Conservation (phyloP, 2,113 vertebrate genomes). For the Oryctolagus cuniculus region mOryCun1.1 NC_091433.1:179055501-179056000, state of each 20-base stretch:
- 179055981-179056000: neutral
- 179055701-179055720: neutral
- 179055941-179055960: neutral
- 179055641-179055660: neutral
- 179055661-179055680: slow-evolving; percentile 7
- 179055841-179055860: slow-evolving; percentile 37
- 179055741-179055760: neutral
- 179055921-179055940: neutral
- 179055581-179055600: neutral
- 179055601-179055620: neutral
- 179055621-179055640: neutral
- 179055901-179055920: neutral
- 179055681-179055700: neutral
- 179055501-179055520: neutral
- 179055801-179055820: neutral
- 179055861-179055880: neutral
- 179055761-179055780: neutral
- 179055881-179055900: neutral
- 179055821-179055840: neutral
- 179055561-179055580: neutral
- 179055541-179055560: neutral
- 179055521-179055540: neutral
- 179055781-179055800: neutral
- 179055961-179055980: neutral
- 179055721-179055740: neutral